A percentile compares a stretch with the other conserved stretches of the same genome.
Conservation (phyloP, 1,140 invertebrate species). For the Bombus superbus region DNA sequence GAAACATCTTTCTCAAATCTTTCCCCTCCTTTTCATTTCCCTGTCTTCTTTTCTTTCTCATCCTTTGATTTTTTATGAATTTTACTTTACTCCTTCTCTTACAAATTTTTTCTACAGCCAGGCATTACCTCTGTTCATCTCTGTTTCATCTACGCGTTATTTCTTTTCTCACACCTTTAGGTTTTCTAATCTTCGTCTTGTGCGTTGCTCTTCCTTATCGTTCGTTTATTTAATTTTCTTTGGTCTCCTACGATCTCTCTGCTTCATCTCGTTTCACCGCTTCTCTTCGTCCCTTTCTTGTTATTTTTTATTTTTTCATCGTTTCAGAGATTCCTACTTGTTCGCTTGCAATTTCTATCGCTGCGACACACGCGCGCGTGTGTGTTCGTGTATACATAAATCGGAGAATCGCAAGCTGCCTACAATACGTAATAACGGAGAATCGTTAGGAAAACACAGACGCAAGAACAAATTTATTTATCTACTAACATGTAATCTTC, state of each 20-base stretch:
- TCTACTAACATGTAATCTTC: background rate
- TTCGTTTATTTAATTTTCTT: no score
- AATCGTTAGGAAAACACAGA: background rate
- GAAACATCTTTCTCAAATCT: background rate
- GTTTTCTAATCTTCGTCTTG: background rate
- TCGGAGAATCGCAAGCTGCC: background rate
- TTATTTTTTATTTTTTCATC: background rate
- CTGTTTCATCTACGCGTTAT: background rate
- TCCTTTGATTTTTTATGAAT: background rate
- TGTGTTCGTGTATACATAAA: background rate
- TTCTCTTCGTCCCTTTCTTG: background rate
- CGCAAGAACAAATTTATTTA: background rate
- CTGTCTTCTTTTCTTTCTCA: rapidly evolving
- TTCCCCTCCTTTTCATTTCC: rapidly evolving
- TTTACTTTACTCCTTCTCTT: background rate
- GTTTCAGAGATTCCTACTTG: background rate
- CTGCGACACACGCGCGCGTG: rapidly evolving
- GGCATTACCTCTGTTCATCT: rapidly evolving
- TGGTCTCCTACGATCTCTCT: no score
- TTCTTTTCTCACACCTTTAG: background rate
- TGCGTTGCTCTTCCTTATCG: no score
- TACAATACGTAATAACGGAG: background rate
- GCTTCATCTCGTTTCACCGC: no score
- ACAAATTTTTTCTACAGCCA: background rate
- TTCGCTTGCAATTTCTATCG: background rate